phyloP scores from a whole-genome alignment of 2,797 vertebrate species.

The Phoebastria nigripes region DNA sequence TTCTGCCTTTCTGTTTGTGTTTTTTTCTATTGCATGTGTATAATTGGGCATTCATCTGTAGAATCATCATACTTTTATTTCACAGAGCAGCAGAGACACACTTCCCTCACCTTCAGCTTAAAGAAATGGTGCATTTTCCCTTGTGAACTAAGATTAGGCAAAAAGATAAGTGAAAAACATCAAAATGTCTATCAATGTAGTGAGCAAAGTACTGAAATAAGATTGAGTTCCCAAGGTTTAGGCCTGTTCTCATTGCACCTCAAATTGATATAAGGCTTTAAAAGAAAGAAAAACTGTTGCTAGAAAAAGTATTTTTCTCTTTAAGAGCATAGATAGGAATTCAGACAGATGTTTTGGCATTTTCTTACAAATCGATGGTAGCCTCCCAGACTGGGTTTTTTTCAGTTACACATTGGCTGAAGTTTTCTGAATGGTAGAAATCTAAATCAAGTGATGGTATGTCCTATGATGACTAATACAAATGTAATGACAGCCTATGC shows the following conservation, averaged over 20 bases:
- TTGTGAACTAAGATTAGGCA: neutral
- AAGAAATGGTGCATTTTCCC: neutral
- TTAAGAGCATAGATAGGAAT: neutral
- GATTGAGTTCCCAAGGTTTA: neutral
- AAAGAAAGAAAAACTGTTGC: neutral
- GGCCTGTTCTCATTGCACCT: neutral
- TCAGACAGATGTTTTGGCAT: neutral
- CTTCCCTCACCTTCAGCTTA: neutral
- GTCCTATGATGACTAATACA: neutral
- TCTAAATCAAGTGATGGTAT: neutral
- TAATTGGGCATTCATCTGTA: neutral
- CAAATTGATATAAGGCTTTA: neutral
- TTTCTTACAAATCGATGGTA: neutral
- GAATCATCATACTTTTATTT: neutral
- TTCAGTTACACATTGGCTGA: neutral
- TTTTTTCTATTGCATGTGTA: neutral
- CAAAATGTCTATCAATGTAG: neutral
- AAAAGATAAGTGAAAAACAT: neutral
- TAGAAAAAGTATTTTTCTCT: neutral
- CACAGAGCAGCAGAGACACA: neutral
- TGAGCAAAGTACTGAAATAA: neutral
- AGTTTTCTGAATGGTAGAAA: neutral
- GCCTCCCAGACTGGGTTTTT: neutral
- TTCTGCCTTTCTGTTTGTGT: neutral
- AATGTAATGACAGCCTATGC: neutral